Percentiles rank a stretch among this genome's conserved stretches.
Evolutionary conservation across 2,888 invertebrate species (phyloP).

Genomic region (Neoscelio sp.): DNA sequence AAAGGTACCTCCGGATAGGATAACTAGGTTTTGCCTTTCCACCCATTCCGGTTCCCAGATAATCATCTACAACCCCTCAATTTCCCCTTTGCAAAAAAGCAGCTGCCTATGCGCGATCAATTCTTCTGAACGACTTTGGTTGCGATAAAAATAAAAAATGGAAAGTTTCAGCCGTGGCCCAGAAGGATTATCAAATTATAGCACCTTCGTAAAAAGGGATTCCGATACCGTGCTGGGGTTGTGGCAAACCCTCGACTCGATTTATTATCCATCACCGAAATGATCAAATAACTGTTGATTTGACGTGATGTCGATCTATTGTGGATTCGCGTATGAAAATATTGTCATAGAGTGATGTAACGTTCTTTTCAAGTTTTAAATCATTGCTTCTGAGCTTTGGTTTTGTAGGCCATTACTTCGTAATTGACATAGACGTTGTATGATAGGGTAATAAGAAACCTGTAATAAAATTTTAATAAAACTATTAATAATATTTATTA

Average conservation of each 20-base stretch:
- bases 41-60: conserved; percentile 4
- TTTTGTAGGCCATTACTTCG: too few relatives aligned
- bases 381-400: neutral
- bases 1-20: conserved; percentile 7
- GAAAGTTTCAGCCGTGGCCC: neutral
- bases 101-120: neutral
- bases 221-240: conserved; percentile 20
- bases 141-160: conserved; percentile 18
- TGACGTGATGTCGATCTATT: conserved; percentile 34
- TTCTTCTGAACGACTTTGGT: neutral
- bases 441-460: too few relatives aligned
- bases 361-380: conserved; percentile 2
- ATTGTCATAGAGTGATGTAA: conserved; percentile 14
- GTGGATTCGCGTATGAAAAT: conserved; percentile 17
- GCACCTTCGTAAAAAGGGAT: conserved; percentile 15
- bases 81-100: conserved; percentile 5
- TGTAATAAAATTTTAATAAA: too few relatives aligned
- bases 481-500: too few relatives aligned
- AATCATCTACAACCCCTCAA: conserved; percentile 30
- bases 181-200: conserved; percentile 12
- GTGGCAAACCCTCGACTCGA: conserved; percentile 32
- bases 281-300: conserved; percentile 52
- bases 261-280: conserved; percentile 47
- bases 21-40: conserved; percentile 1
- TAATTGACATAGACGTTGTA: too few relatives aligned